Conservation (phyloP, 2,797 vertebrate species). For the Brachymystax lenok region DNA sequence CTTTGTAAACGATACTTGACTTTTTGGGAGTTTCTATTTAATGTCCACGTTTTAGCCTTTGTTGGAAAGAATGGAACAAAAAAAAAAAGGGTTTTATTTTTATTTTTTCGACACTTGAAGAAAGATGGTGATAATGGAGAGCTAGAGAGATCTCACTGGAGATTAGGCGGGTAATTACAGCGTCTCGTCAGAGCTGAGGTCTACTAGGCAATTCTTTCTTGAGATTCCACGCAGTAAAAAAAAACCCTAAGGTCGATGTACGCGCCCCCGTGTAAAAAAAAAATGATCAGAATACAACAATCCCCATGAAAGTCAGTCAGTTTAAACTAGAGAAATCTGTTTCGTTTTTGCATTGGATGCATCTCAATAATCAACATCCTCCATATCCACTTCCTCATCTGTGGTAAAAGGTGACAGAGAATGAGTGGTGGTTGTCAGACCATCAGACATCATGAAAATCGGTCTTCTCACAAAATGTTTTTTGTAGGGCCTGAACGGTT, state of each 20-base stretch:
- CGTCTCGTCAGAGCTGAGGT: slow-evolving; percentile 48
- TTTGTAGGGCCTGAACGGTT: too few relatives aligned
- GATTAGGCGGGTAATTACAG: slow-evolving; percentile 64
- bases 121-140: slow-evolving; percentile 21
- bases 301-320: too few relatives aligned
- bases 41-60: slow-evolving; percentile 8
- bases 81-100: background rate
- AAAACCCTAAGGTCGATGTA: background rate
- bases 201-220: slow-evolving; percentile 31
- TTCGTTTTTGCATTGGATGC: too few relatives aligned
- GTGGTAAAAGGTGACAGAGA: too few relatives aligned
- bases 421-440: too few relatives aligned
- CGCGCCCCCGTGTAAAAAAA: too few relatives aligned
- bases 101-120: slow-evolving; percentile 24
- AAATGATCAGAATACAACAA: too few relatives aligned
- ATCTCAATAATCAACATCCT: too few relatives aligned
- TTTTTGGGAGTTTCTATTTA: slow-evolving; percentile 19
- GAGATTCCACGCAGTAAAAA: slow-evolving; percentile 30
- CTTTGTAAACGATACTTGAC: slow-evolving; percentile 34
- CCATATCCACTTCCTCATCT: too few relatives aligned
- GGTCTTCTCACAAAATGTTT: too few relatives aligned
- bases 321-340: too few relatives aligned
- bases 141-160: slow-evolving; percentile 18
- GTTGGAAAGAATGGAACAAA: slow-evolving; percentile 11
- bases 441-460: too few relatives aligned